A percentile compares a stretch with the other conserved stretches of the same genome.
Evolutionary conservation across 2,113 vertebrate genomes (phyloP).

Genomic region (Pluvialis apricaria): DNA sequence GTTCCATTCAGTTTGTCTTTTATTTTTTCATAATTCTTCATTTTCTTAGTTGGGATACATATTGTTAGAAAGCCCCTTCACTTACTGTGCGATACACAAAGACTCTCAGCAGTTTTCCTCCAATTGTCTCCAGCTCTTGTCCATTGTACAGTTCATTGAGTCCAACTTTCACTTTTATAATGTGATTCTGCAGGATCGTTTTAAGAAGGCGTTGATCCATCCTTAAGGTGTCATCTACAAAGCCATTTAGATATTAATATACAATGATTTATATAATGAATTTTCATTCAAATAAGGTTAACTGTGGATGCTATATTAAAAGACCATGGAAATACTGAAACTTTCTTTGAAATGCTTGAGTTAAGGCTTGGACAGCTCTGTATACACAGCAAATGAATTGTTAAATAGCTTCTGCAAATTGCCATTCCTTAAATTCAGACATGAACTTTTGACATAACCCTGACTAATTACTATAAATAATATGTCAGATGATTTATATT

Average conservation of each 20-base stretch:
- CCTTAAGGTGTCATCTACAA: constrained; percentile 85
- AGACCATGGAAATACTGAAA: background rate
- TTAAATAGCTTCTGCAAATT: background rate
- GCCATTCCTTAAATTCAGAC: background rate
- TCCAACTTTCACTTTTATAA: constrained; percentile 87
- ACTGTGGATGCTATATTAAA: background rate
- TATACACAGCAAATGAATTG: background rate
- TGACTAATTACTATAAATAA: background rate
- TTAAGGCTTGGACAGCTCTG: background rate
- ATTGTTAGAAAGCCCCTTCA: background rate
- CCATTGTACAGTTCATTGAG: constrained; percentile 92
- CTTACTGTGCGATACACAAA: constrained; percentile 96
- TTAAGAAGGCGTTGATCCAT: constrained; percentile 87
- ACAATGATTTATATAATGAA: background rate
- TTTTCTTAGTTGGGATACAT: background rate
- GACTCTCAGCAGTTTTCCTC: constrained; percentile 88
- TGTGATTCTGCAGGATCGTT: constrained; percentile 89
- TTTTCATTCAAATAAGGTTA: background rate
- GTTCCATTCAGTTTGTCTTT: background rate
- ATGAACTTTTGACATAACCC: background rate
- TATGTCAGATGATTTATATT: background rate
- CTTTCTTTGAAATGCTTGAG: background rate
- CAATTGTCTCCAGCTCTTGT: constrained; percentile 89
- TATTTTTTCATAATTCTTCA: background rate
- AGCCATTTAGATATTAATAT: background rate